Percentiles rank a stretch among this genome's conserved stretches.
Evolutionary conservation across 2,113 vertebrate species (phyloP).

Genomic region (Dipodomys ordii): DNA sequence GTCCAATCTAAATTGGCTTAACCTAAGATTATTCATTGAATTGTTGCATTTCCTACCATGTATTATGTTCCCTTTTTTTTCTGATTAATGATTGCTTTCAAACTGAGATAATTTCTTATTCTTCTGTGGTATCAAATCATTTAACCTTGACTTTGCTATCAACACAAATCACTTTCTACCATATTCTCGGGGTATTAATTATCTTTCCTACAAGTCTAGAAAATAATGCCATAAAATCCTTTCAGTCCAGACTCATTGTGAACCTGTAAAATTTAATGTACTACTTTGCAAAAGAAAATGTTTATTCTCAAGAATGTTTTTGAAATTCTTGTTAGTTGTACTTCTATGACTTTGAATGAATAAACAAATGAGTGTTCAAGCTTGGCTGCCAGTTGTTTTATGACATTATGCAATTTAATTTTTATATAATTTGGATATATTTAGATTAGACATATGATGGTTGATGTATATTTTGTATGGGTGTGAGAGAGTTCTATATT

Average conservation of each 20-base stretch:
- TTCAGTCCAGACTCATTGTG: background rate
- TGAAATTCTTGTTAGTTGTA: background rate
- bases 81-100: background rate
- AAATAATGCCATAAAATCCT: background rate
- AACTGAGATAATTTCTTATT: background rate
- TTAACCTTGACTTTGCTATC: background rate
- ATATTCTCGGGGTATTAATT: background rate
- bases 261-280: background rate
- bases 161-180: background rate
- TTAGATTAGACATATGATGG: background rate
- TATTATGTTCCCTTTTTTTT: background rate
- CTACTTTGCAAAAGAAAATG: background rate
- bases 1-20: slow-evolving; percentile 5
- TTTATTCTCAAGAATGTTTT: background rate
- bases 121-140: background rate
- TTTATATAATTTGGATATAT: background rate
- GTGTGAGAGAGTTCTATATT: background rate
- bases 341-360: background rate
- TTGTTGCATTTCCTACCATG: background rate
- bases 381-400: background rate
- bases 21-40: slow-evolving; percentile 38
- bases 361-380: background rate
- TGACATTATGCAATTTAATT: background rate
- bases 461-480: background rate
- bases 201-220: background rate